These are phyloP conservation scores for Bungarus multicinctus DNA, from an alignment of 2,113 vertebrate species.

Conservation along the genomic window DNA sequence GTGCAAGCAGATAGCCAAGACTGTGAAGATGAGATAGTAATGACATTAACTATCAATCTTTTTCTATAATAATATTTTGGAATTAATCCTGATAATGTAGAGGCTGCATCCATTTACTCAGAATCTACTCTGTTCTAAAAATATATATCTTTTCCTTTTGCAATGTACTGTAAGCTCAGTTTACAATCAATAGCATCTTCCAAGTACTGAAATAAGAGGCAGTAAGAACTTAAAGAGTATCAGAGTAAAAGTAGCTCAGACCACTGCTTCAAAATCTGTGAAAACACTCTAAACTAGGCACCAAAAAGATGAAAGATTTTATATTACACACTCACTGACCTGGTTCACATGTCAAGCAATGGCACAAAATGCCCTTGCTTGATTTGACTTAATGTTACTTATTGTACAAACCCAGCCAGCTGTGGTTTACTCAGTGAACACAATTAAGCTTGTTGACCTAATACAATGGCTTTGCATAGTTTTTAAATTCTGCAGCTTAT, in stretches of 20 bases:
- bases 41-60: neutral
- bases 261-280: neutral
- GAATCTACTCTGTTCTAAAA: neutral
- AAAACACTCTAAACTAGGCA: neutral
- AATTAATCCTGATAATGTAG: neutral
- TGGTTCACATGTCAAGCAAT: neutral
- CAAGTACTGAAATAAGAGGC: neutral
- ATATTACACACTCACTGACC: neutral
- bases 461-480: neutral
- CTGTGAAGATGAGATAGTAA: neutral
- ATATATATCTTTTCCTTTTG: neutral
- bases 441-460: neutral
- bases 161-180: neutral
- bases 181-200: neutral
- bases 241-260: neutral
- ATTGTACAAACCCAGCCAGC: neutral
- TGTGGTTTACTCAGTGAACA: neutral
- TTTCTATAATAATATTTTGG: neutral
- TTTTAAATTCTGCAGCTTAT: neutral
- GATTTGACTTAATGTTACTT: neutral
- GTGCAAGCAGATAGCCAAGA: neutral
- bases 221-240: neutral
- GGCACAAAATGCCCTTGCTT: neutral
- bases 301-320: neutral
- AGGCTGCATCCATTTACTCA: neutral